Evolutionary conservation across 2,797 vertebrate species (phyloP).

Genomic region (Centropyge bicolor): DNA sequence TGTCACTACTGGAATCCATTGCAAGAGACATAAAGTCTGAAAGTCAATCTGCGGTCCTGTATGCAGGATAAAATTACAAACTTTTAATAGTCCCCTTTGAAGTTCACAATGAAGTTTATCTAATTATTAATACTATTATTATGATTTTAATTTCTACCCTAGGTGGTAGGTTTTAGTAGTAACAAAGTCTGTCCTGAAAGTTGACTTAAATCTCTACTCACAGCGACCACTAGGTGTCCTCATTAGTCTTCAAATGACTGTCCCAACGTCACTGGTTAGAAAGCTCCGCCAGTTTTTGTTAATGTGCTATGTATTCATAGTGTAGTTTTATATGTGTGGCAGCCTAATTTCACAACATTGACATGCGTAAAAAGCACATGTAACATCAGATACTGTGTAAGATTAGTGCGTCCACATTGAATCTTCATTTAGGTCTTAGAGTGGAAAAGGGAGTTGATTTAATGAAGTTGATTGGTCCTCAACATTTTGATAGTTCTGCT

Average conservation of each 20-base stretch:
- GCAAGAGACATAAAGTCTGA: neutral
- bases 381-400: neutral
- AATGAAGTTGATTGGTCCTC: neutral
- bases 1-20: neutral
- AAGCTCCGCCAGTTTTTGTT: conserved; percentile 17
- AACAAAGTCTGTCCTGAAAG: neutral
- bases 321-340: neutral
- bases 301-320: neutral
- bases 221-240: conserved; percentile 82
- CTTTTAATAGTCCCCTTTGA: neutral
- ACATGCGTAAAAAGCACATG: neutral
- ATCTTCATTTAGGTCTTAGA: neutral
- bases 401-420: neutral
- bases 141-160: neutral
- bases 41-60: neutral
- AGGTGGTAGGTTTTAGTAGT: neutral
- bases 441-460: neutral
- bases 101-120: neutral
- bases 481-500: neutral
- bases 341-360: neutral
- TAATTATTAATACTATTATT: too few species aligned
- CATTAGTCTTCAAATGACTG: conserved; percentile 63
- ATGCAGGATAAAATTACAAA: neutral
- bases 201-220: neutral
- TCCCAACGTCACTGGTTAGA: neutral